Evolutionary conservation across 53 echinoderm and acorn worm genomes (phyloP).

Genomic region (Pentamera pediparva): DNA sequence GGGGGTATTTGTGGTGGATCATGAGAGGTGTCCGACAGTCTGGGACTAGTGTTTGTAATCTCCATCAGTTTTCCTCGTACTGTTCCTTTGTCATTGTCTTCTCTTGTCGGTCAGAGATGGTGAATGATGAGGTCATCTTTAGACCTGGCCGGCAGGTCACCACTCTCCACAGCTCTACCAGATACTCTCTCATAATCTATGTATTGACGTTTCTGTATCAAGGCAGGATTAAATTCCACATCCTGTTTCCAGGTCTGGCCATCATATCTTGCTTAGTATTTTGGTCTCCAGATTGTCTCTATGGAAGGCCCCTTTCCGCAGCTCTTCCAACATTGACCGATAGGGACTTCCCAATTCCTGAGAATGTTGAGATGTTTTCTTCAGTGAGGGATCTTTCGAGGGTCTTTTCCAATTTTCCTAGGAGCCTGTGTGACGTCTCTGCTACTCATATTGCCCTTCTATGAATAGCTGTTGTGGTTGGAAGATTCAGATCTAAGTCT

Average conservation of each 20-base stretch:
- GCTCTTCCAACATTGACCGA: too few relatives aligned
- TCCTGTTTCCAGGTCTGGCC: background rate
- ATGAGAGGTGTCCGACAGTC: too few relatives aligned
- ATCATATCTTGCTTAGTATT: background rate
- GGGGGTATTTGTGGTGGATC: background rate
- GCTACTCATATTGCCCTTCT: too few relatives aligned
- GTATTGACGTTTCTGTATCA: slow-evolving; percentile 5
- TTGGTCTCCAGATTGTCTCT: too few relatives aligned
- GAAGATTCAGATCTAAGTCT: too few relatives aligned
- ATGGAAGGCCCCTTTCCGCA: too few relatives aligned
- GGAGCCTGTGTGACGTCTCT: too few relatives aligned
- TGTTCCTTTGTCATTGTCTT: background rate
- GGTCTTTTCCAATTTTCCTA: too few relatives aligned
- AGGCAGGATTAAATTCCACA: background rate
- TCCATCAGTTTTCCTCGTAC: background rate
- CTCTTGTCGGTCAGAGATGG: background rate
- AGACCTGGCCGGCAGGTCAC: background rate
- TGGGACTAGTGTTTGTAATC: background rate
- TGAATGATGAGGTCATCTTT: slow-evolving; percentile 9
- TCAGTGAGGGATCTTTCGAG: too few relatives aligned
- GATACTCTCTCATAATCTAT: slow-evolving; percentile 13
- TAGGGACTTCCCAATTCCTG: too few relatives aligned
- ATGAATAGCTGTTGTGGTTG: too few relatives aligned
- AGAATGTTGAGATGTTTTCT: too few relatives aligned
- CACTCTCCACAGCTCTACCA: background rate